Evolutionary conservation across 2,113 vertebrate species (phyloP).

Genomic region (Calypte anna): DNA sequence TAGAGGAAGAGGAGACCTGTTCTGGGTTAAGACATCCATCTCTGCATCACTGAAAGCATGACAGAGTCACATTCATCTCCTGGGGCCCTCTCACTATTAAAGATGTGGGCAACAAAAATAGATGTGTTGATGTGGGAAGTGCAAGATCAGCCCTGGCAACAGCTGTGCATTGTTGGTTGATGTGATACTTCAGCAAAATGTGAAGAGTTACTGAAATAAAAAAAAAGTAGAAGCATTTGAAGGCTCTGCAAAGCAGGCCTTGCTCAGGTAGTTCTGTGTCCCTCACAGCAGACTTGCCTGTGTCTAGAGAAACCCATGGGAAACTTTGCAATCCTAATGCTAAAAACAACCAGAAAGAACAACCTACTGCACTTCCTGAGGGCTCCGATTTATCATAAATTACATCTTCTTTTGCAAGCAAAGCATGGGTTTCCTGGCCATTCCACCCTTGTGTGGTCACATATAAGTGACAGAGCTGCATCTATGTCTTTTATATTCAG

Average conservation of each 20-base stretch:
- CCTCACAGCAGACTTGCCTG: background rate
- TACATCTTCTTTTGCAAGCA: background rate
- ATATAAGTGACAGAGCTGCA: background rate
- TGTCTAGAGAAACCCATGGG: background rate
- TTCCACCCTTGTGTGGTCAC: background rate
- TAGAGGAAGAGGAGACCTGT: background rate
- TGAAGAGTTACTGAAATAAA: background rate
- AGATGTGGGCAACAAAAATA: background rate
- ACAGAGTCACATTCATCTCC: background rate
- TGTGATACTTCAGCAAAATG: background rate
- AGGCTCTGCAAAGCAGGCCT: background rate
- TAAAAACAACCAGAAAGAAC: background rate
- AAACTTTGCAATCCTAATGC: background rate
- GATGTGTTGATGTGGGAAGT: background rate
- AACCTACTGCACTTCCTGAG: background rate
- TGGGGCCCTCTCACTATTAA: background rate
- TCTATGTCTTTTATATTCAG: background rate
- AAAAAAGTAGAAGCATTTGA: background rate
- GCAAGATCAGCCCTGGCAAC: background rate
- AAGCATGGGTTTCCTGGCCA: background rate
- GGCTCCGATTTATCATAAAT: background rate
- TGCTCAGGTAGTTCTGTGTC: background rate
- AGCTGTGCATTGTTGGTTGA: background rate
- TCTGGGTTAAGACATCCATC: background rate
- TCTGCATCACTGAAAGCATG: background rate